Conservation (phyloP, 1,140 invertebrate species). For the Dendroctonus ponderosae region DNA sequence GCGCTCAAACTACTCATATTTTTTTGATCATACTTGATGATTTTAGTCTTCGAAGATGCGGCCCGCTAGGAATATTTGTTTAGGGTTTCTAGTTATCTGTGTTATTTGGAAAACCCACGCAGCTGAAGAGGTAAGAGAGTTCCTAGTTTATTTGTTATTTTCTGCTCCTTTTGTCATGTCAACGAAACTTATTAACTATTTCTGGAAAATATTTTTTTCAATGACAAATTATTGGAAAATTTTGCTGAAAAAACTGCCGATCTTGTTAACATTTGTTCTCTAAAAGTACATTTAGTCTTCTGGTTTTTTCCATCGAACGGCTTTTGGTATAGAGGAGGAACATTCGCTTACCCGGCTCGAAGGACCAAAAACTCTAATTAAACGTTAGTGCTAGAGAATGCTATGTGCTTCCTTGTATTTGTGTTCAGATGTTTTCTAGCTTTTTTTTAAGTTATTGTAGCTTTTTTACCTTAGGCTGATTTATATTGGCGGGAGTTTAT, state of each 20-base stretch:
- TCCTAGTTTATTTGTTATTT: background rate
- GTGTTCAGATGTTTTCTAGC: no score
- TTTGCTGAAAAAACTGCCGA: background rate
- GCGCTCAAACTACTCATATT: background rate
- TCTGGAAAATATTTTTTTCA: background rate
- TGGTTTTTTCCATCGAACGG: no score
- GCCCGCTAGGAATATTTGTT: background rate
- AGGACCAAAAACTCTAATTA: no score
- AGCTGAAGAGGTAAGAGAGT: slow-evolving; percentile 6
- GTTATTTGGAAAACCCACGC: background rate
- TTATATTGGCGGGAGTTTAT: no score
- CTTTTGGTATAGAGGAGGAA: no score
- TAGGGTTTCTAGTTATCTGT: slow-evolving; percentile 1
- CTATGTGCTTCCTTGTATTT: no score
- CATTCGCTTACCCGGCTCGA: no score
- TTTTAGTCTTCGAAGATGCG: background rate
- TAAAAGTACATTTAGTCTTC: no score
- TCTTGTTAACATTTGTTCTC: background rate
- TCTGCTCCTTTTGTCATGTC: background rate
- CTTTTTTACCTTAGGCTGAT: no score
- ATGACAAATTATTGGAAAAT: slow-evolving; percentile 3
- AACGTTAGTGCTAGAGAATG: no score
- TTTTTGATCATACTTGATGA: background rate
- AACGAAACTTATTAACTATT: background rate
- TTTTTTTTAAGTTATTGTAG: no score